These are phyloP conservation scores for Deroplatys truncata DNA, from an alignment of 2,888 invertebrate genomes.

Conservation along the genomic window DNA sequence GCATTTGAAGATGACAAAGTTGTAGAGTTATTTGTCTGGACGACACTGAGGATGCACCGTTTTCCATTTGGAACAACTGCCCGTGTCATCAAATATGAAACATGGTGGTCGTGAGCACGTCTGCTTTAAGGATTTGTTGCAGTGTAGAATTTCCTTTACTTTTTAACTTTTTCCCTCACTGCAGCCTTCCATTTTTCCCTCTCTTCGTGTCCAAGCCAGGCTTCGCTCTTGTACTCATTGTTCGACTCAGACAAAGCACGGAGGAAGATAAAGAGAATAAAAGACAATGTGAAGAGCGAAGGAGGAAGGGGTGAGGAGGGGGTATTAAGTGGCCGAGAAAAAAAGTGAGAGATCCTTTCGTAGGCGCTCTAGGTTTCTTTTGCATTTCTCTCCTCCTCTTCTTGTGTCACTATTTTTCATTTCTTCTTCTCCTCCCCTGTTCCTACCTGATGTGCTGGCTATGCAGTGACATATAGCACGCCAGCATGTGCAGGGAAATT, in stretches of 20 bases:
- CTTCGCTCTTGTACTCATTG: conserved; percentile 6
- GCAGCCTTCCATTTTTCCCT: not conserved
- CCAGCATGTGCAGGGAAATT: not conserved
- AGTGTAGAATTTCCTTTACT: not conserved
- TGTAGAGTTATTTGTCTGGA: too few species aligned
- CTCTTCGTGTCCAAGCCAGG: not conserved
- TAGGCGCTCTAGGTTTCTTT: not conserved
- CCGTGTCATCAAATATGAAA: not conserved
- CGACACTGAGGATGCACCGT: not conserved
- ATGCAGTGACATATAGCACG: not conserved
- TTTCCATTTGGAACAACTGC: not conserved
- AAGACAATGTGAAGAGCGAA: conserved; percentile 13
- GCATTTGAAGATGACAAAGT: too few species aligned
- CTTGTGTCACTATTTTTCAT: not conserved
- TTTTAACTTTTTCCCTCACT: not conserved
- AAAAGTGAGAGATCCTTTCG: not conserved
- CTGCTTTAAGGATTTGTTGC: not conserved
- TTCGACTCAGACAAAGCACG: conserved; percentile 9
- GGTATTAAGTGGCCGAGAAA: not conserved
- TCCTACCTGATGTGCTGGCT: not conserved
- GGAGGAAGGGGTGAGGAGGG: conserved; percentile 9
- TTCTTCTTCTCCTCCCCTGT: not conserved
- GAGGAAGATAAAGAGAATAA: conserved; percentile 12
- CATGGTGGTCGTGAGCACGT: not conserved
- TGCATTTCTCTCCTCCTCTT: not conserved